phyloP scores from a whole-genome alignment of 1,140 invertebrate genomes.

The Lucilia cuprina region DNA sequence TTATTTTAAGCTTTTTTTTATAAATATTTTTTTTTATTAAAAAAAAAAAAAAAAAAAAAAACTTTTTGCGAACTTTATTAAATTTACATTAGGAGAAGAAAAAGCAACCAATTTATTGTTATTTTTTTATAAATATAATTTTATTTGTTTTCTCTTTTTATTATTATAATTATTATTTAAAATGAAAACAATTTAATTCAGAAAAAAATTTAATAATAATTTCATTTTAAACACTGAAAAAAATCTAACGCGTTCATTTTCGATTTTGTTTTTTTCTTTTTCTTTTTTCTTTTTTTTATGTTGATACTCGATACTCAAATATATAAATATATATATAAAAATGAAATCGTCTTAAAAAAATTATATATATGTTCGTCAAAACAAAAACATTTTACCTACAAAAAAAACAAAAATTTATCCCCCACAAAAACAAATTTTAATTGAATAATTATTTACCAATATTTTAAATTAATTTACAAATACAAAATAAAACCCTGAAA shows the following conservation, averaged over 20 bases:
- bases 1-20: constrained; percentile 22
- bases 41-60: too few relatives aligned
- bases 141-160: constrained; percentile 2
- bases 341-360: constrained; percentile 55
- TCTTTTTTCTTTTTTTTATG: constrained; percentile 59
- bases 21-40: constrained; percentile 9
- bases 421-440: not conserved
- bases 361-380: constrained; percentile 64
- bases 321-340: constrained; percentile 46
- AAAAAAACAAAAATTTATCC: not conserved
- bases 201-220: constrained; percentile 23
- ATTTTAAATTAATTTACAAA: constrained; percentile 1
- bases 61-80: not conserved
- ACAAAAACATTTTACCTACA: constrained; percentile 39
- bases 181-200: not conserved
- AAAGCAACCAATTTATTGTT: constrained; percentile 25
- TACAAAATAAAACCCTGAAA: not conserved
- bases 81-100: not conserved
- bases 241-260: constrained; percentile 63
- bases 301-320: constrained; percentile 41
- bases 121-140: constrained; percentile 29
- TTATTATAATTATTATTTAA: not conserved
- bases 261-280: constrained; percentile 62
- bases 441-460: constrained; percentile 10
- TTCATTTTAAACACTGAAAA: constrained; percentile 49